Evolutionary conservation across 2,888 invertebrate species (phyloP), one percentile per base, ranked within the genome.

Genomic region (Rotaria magnacalcarata): DNA sequence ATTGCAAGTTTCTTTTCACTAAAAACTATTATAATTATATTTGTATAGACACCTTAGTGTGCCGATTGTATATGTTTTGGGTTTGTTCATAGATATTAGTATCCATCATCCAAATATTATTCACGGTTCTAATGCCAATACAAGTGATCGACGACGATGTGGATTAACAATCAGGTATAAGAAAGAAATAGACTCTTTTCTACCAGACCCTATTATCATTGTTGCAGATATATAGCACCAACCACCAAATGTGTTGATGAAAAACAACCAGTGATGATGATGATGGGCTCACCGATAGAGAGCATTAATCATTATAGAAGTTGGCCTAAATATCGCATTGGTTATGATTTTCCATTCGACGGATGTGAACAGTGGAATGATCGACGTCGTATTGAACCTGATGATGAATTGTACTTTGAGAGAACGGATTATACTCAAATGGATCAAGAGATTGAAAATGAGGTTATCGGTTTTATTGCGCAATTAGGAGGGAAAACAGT

Each of bases 71-170:
- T 52, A 3, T 52, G 52, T 52, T 52, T 14, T 52, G 11, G 11
- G 52, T 16, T 16, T 11, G 21, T 54, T 54, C 19, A 54, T 47
- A 80, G 80, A 80, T 80, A n/a, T 80, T 47, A 80, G 80, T 47
- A 80, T 89, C 1, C 89, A 89, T 84, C 88, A 89, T 85, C 89
- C 89, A 34, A 88, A 88, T 47, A 85, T 89, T 14, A 88, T 89
- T 27, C 89, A 89, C 75, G 89, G 89, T 43, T 89, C 89, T 85
- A 88, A 88, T n/a, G 87, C 89, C 41, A 89, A 89, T 87, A 87
- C 86, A n/a, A 89, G 89, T 41, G 84, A 84, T 19, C 86, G 88
- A 47, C 87, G 89, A 5, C 86, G 89, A 52, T 89, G 89, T 87
- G 89, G 89, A 24, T 11, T 80, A 10, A 80, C 80, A 47, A 80